Evolutionary conservation across 2,797 vertebrate genomes (phyloP).

Genomic region (Liparis tanakae): DNA sequence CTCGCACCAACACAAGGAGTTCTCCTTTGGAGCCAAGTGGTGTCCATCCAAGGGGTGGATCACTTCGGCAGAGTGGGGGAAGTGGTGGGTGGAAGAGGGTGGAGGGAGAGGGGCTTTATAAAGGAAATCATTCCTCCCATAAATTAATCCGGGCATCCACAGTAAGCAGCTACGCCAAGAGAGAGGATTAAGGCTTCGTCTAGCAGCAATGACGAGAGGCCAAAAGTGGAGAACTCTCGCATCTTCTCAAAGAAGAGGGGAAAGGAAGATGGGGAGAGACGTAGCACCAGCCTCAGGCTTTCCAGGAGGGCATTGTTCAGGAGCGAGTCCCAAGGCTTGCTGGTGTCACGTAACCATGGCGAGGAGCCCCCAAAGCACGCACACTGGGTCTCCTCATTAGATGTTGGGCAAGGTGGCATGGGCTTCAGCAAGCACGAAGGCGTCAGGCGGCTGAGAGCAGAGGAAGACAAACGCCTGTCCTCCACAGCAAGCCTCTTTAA

Average conservation of each 20-base stretch:
- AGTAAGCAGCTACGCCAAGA: constrained; percentile 81
- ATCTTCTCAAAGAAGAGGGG: constrained; percentile 72
- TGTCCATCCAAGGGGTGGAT: constrained; percentile 78
- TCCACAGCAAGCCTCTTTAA: constrained; percentile 85
- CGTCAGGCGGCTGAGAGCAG: constrained; percentile 62
- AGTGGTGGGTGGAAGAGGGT: constrained; percentile 62
- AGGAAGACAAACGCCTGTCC: constrained; percentile 79
- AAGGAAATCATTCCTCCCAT: constrained; percentile 84
- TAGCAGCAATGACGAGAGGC: constrained; percentile 64
- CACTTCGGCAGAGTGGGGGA: constrained; percentile 76
- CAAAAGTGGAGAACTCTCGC: constrained; percentile 73
- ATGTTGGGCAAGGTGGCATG: constrained; percentile 76
- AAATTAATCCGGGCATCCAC: constrained; percentile 85
- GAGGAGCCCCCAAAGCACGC: constrained; percentile 68
- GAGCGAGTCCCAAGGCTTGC: constrained; percentile 84
- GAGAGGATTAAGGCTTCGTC: constrained; percentile 75
- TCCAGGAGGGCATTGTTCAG: constrained; percentile 82
- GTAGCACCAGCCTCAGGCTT: constrained; percentile 79
- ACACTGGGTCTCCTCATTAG: constrained; percentile 86
- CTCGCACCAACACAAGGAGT: constrained; percentile 71
- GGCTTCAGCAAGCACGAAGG: constrained; percentile 63
- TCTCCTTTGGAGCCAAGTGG: constrained; percentile 72
- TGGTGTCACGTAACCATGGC: constrained; percentile 71
- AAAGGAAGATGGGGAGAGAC: constrained; percentile 77
- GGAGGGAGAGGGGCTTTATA: constrained; percentile 82